phyloP scores from a whole-genome alignment of 2,797 vertebrate species.

The Cyprinella venusta region DNA sequence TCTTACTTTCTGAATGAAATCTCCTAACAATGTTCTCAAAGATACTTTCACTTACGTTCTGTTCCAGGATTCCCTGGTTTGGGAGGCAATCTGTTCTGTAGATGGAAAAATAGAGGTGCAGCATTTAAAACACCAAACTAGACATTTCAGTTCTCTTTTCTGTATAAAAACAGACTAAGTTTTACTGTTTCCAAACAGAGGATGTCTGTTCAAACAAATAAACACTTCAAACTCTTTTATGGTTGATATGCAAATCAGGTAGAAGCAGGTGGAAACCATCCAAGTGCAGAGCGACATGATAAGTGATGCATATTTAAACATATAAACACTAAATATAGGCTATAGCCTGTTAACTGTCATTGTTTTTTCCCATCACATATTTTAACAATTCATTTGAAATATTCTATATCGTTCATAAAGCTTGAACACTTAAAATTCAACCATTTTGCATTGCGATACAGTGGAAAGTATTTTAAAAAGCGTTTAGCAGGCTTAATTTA shows the following conservation, averaged over 20 bases:
- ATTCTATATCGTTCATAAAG: not conserved
- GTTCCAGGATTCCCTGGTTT: slow-evolving; percentile 44
- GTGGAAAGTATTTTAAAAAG: not conserved
- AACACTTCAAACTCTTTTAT: slow-evolving; percentile 46
- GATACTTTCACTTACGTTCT: slow-evolving; percentile 69
- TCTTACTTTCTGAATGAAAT: not conserved
- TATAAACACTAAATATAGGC: not conserved
- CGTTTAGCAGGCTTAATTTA: not conserved
- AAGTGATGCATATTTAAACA: not conserved
- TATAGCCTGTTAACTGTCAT: not conserved
- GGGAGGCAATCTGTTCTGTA: slow-evolving; percentile 68
- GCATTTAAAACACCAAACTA: not conserved
- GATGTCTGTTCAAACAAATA: not conserved
- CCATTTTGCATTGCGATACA: not conserved
- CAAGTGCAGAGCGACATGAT: not conserved
- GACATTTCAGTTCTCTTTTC: slow-evolving; percentile 35
- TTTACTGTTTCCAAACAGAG: not conserved
- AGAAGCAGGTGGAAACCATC: not conserved
- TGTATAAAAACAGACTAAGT: not conserved
- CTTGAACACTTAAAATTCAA: not conserved
- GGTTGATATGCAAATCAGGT: slow-evolving; percentile 61
- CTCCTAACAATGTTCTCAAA: not conserved
- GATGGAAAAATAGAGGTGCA: slow-evolving; percentile 53
- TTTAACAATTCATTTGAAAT: not conserved
- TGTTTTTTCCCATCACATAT: not conserved